Evolutionary conservation across 2,888 invertebrate genomes (phyloP), one percentile per base, ranked within the genome.

Genomic region (Lasioglossum leucozonium): DNA sequence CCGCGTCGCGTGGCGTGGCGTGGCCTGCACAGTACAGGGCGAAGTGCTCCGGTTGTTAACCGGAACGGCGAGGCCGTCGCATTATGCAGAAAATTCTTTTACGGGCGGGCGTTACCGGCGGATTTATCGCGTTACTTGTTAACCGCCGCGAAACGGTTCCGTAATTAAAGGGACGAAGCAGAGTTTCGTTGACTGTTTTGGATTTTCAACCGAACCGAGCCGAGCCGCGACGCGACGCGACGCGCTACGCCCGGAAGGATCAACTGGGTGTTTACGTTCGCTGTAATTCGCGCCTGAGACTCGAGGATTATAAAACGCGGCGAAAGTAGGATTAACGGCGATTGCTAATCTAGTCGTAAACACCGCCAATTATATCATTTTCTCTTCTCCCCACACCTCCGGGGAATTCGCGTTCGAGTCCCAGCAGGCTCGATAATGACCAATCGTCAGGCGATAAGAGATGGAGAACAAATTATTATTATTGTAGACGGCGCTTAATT

Each of bases 1-100:
- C 34, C 62, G 22, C 51, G 10, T 51, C 22, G 51, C 51, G 51
- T n/a, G 2, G 51, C 51, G 4, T 55, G 55, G 55, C 55, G n/a
- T n/a, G 11, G 55, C 55, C 11, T n/a, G 55, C 55, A 55, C 55
- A n/a, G 55, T 11, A 55, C 55, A 55, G n/a, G 11, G 55, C 11
- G n/a, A 55, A 55, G 11, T n/a, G n/a, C 55, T 55, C 47, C 42
- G 62, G 65, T 55, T 79, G 85, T 79, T 72, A 62, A 84, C 74
- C 51, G 84, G 62, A 84, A 84, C 62, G 77, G 34, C 42, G 22
- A 72, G 72, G 13, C 44, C 73, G 30, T 84, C 62, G 85, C 72
- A 75, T 84, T 84, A 79, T 84, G 85, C 79, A 58, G 78, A 37
- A 77, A 71, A 84, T 84, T 55, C 71, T 79, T 84, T 79, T 84